A percentile compares a stretch with the other conserved stretches of the same genome.
phyloP scores from a whole-genome alignment of 2,113 vertebrate species.

The Litocranius walleri region DNA sequence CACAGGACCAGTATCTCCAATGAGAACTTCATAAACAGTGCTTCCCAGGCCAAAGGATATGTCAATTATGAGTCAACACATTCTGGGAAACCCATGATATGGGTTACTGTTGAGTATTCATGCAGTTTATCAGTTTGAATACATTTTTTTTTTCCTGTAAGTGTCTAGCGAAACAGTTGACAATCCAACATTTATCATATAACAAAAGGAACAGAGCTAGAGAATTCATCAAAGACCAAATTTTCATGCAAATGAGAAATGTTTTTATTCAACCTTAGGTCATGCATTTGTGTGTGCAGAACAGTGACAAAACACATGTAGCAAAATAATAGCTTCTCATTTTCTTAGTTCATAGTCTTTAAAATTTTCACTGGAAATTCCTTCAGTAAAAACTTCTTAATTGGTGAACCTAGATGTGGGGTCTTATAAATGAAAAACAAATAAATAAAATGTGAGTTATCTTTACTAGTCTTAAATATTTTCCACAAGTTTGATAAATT shows the following conservation, averaged over 20 bases:
- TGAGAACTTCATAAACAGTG: background rate
- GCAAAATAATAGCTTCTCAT: background rate
- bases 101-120: background rate
- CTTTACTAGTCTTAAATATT: background rate
- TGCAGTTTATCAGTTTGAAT: background rate
- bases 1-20: background rate
- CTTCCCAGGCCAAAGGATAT: background rate
- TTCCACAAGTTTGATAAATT: background rate
- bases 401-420: background rate
- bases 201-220: background rate
- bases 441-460: background rate
- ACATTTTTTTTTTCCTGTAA: background rate
- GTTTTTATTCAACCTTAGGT: background rate
- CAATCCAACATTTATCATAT: background rate
- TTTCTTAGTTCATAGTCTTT: background rate
- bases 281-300: background rate
- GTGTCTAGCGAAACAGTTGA: background rate
- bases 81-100: background rate
- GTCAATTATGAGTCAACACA: background rate
- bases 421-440: background rate
- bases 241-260: background rate
- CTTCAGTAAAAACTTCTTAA: background rate
- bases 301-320: background rate
- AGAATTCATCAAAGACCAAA: background rate
- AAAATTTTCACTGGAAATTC: background rate